Conservation (phyloP, 2,797 vertebrate genomes). For the Sebastes iracundus region DNA sequence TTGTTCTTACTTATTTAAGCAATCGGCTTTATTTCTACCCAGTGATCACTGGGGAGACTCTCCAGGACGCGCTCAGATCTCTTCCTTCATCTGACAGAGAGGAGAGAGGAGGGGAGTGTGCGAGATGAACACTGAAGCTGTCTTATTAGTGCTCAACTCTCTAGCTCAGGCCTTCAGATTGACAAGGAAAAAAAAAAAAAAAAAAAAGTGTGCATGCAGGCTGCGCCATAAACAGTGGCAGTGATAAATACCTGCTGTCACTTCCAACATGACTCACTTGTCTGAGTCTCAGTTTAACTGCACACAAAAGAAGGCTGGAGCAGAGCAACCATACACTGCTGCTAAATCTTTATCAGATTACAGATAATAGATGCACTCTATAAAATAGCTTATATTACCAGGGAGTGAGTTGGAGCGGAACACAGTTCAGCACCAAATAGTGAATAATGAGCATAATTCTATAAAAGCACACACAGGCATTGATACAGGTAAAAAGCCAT, state of each 20-base stretch:
- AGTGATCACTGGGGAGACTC: slow-evolving; percentile 53
- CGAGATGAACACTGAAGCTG: slow-evolving; percentile 65
- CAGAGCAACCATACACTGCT: slow-evolving; percentile 53
- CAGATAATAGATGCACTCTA: slow-evolving; percentile 76
- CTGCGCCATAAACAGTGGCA: slow-evolving; percentile 77
- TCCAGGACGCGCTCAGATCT: slow-evolving; percentile 55
- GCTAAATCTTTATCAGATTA: slow-evolving; percentile 77
- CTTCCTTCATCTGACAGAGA: slow-evolving; percentile 57
- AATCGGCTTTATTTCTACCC: slow-evolving; percentile 58
- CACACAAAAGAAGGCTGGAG: slow-evolving; percentile 57
- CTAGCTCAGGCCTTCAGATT: slow-evolving; percentile 62
- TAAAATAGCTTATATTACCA: slow-evolving; percentile 70
- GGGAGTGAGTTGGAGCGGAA: slow-evolving; percentile 57
- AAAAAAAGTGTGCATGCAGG: slow-evolving; percentile 55
- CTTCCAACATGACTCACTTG: slow-evolving; percentile 80
- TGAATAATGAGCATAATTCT: slow-evolving; percentile 68
- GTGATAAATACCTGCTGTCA: slow-evolving; percentile 84
- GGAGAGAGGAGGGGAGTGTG: slow-evolving; percentile 29
- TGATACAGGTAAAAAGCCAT: slow-evolving; percentile 56
- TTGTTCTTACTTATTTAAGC: slow-evolving; percentile 62
- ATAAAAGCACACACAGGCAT: slow-evolving; percentile 54
- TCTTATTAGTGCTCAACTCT: slow-evolving; percentile 74
- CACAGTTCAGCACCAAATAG: slow-evolving; percentile 52
- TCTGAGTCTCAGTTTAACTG: slow-evolving; percentile 68
- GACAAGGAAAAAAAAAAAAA: slow-evolving; percentile 51